Evolutionary conservation across 2,797 vertebrate genomes (phyloP).

Genomic region (Peromyscus attwateri): DNA sequence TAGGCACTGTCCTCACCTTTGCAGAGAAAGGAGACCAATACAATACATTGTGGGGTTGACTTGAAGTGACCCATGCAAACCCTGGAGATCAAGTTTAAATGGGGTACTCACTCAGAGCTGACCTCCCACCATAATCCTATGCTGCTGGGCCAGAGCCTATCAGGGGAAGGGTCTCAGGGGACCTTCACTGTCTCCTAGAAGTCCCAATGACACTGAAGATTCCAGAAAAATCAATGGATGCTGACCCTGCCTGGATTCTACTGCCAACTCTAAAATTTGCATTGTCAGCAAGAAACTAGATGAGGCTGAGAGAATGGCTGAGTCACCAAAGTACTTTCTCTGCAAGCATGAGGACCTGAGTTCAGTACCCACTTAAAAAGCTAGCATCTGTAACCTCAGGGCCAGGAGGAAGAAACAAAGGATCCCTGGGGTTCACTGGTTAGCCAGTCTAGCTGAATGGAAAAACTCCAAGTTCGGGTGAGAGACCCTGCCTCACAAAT

Average conservation of each 20-base stretch:
- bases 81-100: background rate
- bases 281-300: background rate
- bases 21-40: background rate
- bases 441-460: background rate
- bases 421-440: background rate
- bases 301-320: background rate
- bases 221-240: background rate
- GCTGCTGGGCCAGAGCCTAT: background rate
- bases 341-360: background rate
- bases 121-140: background rate
- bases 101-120: background rate
- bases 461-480: background rate
- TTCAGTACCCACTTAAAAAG: background rate
- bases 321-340: background rate
- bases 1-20: background rate
- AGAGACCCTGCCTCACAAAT: background rate
- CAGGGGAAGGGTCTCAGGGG: background rate
- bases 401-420: background rate
- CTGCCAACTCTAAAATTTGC: background rate
- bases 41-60: background rate
- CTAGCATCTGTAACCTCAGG: background rate
- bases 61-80: background rate
- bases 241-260: background rate
- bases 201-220: background rate
- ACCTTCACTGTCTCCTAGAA: background rate